These are phyloP conservation scores for Pseudococcus viburni DNA, from an alignment of 2,888 invertebrate genomes.

Conservation along the genomic window DNA sequence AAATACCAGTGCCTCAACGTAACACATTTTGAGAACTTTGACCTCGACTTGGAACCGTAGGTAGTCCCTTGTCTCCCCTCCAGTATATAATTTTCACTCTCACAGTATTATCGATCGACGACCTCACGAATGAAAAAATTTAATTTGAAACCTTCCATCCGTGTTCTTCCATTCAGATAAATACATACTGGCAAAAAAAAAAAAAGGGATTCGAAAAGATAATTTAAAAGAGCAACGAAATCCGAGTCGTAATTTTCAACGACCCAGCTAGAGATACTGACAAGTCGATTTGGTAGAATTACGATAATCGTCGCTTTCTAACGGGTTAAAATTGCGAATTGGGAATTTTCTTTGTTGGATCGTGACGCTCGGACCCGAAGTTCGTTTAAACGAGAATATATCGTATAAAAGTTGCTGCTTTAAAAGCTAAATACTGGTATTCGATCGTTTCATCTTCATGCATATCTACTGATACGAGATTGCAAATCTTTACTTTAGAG, in stretches of 20 bases:
- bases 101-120: too few relatives aligned
- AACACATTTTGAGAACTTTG: not conserved
- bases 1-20: too few relatives aligned
- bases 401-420: not conserved
- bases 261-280: not conserved
- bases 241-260: not conserved
- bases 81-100: too few relatives aligned
- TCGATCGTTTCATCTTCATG: not conserved
- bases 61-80: too few relatives aligned
- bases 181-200: not conserved
- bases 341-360: not conserved
- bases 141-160: not conserved
- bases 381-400: not conserved
- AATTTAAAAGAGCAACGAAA: not conserved
- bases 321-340: not conserved
- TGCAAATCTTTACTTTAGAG: not conserved
- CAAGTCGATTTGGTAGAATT: not conserved
- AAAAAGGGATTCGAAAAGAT: not conserved
- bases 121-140: too few relatives aligned
- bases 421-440: not conserved
- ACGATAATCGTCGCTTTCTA: not conserved
- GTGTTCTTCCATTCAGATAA: not conserved
- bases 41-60: not conserved
- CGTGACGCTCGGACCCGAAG: not conserved
- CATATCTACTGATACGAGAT: not conserved